Base-by-base conservation (phyloP, 1,140 invertebrate species). In the Gryon sp. region DNA sequence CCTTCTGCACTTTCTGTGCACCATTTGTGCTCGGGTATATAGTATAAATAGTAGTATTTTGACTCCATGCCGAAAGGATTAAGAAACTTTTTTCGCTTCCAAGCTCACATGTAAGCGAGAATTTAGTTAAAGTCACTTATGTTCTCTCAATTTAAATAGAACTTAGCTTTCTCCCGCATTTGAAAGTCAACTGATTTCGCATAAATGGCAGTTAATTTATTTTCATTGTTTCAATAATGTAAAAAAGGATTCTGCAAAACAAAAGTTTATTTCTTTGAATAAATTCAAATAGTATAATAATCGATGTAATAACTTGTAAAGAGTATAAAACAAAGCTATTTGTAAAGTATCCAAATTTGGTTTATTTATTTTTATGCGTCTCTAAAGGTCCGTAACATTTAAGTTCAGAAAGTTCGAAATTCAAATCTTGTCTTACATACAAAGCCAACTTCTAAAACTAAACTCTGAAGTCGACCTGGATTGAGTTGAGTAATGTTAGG, bases 71-170 rank as follows among this genome's bases (percentile, higher is more conserved):
- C 40, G 28, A 28, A 55, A 46, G 62, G 50, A 68, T 57, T 68
- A 68, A 68, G 63, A 57, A 68, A 68, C 52, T n/a, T 68, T 68
- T 68, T 68, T 68, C 40, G 14, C 18, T 57, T 15, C 8, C 18
- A 30, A 40, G n/a, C n/a, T n/a, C 63, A 55, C 28, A 40, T 16
- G 4, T 22, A 24, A 43, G n/a, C 26, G 19, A 12, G 18, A 46
- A 57, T 68, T 55, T 41, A 55, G 30, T 68, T 68, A 48, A 65
- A 65, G 50, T 46, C 50, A 30, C 41, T 55, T 68, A 55, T 38
- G 36, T 48, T 45, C 18, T 14, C 19, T 12, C 1, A n/a, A 16
- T 12, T 66, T 45, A 46, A 55, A 15, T 38, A 32, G 30, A 66
- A n/a, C n/a, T n/a, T n/a, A n/a, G n/a, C n/a, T n/a, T n/a, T n/a